phyloP scores from a whole-genome alignment of 2,797 vertebrate genomes.

The Dendrocincla tyrannina region DNA sequence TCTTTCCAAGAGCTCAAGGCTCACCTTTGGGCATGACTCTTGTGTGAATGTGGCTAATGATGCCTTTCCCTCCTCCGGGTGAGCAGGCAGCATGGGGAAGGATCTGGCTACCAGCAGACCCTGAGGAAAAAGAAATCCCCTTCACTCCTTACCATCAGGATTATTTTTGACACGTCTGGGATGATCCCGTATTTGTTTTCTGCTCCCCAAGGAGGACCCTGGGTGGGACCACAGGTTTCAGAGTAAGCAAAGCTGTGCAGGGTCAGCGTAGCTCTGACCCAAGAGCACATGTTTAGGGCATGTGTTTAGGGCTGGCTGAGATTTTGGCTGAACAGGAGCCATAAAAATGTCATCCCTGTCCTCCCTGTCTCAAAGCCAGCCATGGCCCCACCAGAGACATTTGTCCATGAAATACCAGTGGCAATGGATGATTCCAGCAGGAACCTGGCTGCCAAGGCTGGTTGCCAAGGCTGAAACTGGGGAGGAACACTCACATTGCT shows the following conservation, averaged over 20 bases:
- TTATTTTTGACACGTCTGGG: neutral
- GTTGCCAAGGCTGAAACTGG: neutral
- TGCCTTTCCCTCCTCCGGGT: neutral
- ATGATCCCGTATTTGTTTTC: neutral
- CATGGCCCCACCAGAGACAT: neutral
- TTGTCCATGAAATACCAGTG: neutral
- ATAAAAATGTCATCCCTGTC: neutral
- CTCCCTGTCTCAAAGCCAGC: neutral
- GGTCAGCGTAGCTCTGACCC: neutral
- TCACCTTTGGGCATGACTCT: rapidly evolving
- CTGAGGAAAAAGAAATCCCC: neutral
- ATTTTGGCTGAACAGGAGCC: neutral
- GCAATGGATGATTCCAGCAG: neutral
- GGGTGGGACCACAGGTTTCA: neutral
- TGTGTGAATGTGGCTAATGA: rapidly evolving
- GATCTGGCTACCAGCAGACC: neutral
- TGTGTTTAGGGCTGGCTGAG: neutral
- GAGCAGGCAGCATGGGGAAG: neutral
- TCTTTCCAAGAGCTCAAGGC: neutral
- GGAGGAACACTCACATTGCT: neutral
- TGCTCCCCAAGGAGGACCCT: neutral
- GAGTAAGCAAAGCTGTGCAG: neutral
- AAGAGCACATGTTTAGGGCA: neutral
- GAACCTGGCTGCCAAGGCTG: neutral
- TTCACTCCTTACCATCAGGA: neutral